Evolutionary conservation across 2,113 vertebrate genomes (phyloP), one percentile per base, ranked within the genome.

Genomic region (Periophthalmodon schlosseri): DNA sequence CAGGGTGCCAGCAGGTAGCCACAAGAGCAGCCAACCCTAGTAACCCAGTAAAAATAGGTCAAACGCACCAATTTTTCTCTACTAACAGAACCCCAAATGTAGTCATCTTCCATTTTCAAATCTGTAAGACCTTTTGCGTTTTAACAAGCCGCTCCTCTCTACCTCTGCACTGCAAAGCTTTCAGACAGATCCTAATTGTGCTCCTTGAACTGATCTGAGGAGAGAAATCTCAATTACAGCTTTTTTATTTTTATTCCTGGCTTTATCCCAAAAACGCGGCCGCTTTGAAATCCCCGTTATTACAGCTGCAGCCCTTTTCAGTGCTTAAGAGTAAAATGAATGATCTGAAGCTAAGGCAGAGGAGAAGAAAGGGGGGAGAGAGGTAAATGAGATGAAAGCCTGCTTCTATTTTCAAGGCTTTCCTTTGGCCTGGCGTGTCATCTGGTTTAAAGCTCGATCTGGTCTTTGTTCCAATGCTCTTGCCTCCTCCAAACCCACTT

Each of bases 211-310:
- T 28, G 28, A 36, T 70, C 39, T 69, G 49, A 66, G 49, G 54
- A 70, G 54, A 3, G 46, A 57, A 50, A 72, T 76, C 74, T 81
- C 65, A 81, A 81, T 81, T 80, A 73, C 56, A 65, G 56, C 52
- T 28, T 34, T 44, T 44, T 56, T 33, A 56, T 56, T 56, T 56
- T 56, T 11, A 56, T 56, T 56, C 65, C 54, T 74, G 56, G 63
- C 9, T 76, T 56, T 71, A 69, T 66, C 65, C 75, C 65, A 60
- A 84, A n/a, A 74, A 52, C 5, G 15, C 20, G 34, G 73, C 50
- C 61, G 75, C 75, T 82, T 80, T 84, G 81, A 82, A 81, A 78
- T 72, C 69, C 80, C 78, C 57, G 16, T 77, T 72, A 83, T 85
- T 83, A 74, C 67, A 13, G 21, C 54, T 71, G 72, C 70, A 75